phyloP scores from a whole-genome alignment of 2,888 invertebrate species.

The Elegia similella region DNA sequence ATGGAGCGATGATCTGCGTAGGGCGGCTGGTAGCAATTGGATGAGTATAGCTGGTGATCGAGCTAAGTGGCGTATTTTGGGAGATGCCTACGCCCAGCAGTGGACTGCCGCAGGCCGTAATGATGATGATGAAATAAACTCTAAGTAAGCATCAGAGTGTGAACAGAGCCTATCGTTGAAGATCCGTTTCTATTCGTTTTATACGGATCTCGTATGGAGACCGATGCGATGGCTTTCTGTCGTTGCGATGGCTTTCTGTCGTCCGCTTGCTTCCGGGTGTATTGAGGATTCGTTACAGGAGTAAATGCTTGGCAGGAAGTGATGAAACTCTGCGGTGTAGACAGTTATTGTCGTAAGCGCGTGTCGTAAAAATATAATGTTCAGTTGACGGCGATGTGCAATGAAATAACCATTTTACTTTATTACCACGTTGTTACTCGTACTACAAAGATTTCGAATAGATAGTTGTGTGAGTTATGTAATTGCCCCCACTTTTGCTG shows the following conservation, averaged over 20 bases:
- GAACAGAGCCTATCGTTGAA: background rate
- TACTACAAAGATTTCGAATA: background rate
- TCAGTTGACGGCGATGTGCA: background rate
- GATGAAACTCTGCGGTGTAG: background rate
- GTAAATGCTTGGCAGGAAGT: background rate
- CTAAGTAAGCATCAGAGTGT: background rate
- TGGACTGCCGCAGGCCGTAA: too few species aligned
- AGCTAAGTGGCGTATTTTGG: too few species aligned
- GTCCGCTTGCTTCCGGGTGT: background rate
- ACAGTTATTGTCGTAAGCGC: background rate
- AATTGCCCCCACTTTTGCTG: background rate
- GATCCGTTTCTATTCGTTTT: background rate
- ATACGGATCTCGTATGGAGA: background rate
- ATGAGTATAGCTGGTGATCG: too few species aligned
- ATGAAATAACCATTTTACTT: background rate
- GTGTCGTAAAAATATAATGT: background rate
- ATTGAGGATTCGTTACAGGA: background rate
- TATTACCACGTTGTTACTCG: background rate
- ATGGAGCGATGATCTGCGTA: too few species aligned
- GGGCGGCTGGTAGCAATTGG: too few species aligned
- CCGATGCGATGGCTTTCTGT: background rate
- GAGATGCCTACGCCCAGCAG: too few species aligned
- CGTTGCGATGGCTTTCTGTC: too few species aligned
- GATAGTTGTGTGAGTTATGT: background rate
- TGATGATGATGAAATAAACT: too few species aligned